Base-by-base conservation (phyloP, 2,113 vertebrate species). In the Gobiocypris rarus region DNA sequence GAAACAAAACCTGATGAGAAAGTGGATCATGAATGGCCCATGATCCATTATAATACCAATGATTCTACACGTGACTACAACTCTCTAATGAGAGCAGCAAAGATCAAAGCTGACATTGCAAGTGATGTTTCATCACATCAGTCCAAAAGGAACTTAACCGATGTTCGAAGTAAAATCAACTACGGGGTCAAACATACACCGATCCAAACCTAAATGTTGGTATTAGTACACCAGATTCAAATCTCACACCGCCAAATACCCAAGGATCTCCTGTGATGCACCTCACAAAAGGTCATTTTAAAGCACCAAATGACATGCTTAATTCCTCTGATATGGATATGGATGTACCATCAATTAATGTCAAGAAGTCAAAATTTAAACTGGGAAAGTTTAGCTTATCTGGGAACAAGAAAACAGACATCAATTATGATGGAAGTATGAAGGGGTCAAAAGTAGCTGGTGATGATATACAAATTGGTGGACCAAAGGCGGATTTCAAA, bases 321-420 rank as follows among this genome's bases (percentile, higher is more conserved):
- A 90, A 83, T 82, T 61, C 84, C 75, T 81, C 90, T 14, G 84
- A 86, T 34, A 86, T 93, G 28, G 74, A 91, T 82, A 28, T 90
- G 17, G 84, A 91, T 79, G 65, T 56, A 43, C 86, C 90, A 43
- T 73, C 87, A 19, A 70, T 69, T 34, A 75, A 86, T 75, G 22
- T 81, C 5, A 52, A 76, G 17, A 76, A 76, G 6, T 1, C 52
- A 58, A 54, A 58, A 58, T 38, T 76, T 19, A 87, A 81, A 81
- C 61, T 74, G 84, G 87, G 50, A 85, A 90, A 48, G 34, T 86
- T 83, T 41, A 50, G 73, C 52, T 6, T 58, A 2, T 74, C 45
- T 17, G 14, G 71, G 52, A 52, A 74, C 4, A 58, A 76, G 24
- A 76, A 76, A 19, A 13, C 63, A 17, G 45, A 81, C 45, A 52